These are phyloP conservation scores for Falco biarmicus DNA, from an alignment of 2,797 vertebrate species.

Conservation along the genomic window DNA sequence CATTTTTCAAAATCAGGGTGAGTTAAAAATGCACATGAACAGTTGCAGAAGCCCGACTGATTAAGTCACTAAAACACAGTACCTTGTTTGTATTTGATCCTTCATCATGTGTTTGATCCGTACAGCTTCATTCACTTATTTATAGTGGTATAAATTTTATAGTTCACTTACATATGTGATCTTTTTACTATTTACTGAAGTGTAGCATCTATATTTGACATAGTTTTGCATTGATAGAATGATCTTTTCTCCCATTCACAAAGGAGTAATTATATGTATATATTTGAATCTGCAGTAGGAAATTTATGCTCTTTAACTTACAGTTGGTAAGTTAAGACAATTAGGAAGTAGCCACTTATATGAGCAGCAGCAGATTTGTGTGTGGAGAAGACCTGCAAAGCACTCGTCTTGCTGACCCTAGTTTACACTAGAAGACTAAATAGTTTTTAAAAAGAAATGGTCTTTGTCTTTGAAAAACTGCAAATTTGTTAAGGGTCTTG, in stretches of 20 bases:
- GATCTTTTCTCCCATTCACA: neutral
- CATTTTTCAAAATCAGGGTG: neutral
- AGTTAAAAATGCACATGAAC: neutral
- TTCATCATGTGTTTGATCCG: neutral
- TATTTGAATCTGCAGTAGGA: neutral
- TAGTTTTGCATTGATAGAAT: neutral
- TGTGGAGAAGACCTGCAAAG: neutral
- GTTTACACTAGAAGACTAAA: neutral
- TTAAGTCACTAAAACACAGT: neutral
- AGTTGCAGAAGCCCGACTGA: neutral
- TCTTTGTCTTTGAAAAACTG: neutral
- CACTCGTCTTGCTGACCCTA: neutral
- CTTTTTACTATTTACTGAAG: neutral
- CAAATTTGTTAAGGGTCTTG: neutral
- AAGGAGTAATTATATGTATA: neutral
- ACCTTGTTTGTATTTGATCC: neutral
- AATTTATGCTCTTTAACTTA: neutral
- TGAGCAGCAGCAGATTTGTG: neutral
- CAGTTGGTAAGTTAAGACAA: neutral
- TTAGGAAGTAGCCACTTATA: neutral
- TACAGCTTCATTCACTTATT: neutral
- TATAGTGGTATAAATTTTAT: neutral
- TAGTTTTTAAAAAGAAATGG: neutral
- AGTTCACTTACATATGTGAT: neutral
- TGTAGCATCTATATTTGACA: neutral